Conservation (phyloP, 2,888 invertebrate species). For the Ectemnius lituratus region DNA sequence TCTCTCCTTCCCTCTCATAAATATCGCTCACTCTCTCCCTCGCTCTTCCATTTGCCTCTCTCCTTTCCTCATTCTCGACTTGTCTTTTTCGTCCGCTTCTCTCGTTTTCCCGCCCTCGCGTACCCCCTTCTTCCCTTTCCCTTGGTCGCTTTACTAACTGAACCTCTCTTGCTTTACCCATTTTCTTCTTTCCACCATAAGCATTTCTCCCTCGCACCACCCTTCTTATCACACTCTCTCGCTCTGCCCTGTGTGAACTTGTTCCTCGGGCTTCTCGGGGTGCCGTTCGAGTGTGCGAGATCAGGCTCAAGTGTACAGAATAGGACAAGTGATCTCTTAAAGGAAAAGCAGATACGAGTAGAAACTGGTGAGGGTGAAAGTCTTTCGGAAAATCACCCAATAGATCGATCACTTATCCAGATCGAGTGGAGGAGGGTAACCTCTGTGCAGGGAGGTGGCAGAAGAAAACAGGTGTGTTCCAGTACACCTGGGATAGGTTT, state of each 20-base stretch:
- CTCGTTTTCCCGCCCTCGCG: conserved; percentile 1
- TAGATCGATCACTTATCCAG: conserved; percentile 28
- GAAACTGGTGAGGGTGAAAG: conserved; percentile 58
- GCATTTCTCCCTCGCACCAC: conserved; percentile 10
- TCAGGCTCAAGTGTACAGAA: conserved; percentile 33
- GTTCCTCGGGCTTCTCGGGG: conserved; percentile 21
- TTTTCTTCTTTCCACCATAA: conserved; percentile 36
- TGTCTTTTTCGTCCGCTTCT: conserved; percentile 19
- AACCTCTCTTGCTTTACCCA: conserved; percentile 31
- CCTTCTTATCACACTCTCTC: conserved; percentile 17
- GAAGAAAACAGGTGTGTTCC: conserved; percentile 53
- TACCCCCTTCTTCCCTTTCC: conserved; percentile 29
- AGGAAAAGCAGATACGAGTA: conserved; percentile 27
- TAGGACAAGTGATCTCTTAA: conserved; percentile 31
- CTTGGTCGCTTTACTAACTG: conserved; percentile 18
- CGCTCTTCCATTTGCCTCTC: conserved; percentile 34
- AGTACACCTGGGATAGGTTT: conserved; percentile 10
- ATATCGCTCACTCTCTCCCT: conserved; percentile 18
- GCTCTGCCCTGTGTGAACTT: conserved; percentile 35
- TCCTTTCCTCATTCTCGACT: conserved; percentile 27
- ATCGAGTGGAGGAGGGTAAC: not conserved
- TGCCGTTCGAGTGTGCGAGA: conserved; percentile 30
- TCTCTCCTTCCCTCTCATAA: conserved; percentile 15
- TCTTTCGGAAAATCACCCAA: conserved; percentile 57
- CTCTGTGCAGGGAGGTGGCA: conserved; percentile 14